Percentiles rank a stretch among this genome's conserved stretches.
These are phyloP conservation scores for Dipus sagitta DNA, from an alignment of 2,797 vertebrate species.

Conservation along the genomic window DNA sequence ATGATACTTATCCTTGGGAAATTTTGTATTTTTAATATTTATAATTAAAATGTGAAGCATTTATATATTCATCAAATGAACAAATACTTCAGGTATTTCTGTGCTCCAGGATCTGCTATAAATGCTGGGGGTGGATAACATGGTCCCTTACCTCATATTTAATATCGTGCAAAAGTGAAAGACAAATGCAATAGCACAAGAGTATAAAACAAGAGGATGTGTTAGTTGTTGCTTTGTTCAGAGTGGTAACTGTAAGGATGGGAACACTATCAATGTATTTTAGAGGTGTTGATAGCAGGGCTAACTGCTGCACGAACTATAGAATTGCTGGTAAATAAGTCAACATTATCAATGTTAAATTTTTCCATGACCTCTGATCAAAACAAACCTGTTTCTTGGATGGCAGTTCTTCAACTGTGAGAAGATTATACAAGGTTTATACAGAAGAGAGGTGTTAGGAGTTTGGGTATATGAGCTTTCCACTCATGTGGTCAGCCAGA, in stretches of 20 bases:
- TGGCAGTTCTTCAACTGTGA: neutral
- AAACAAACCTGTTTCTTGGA: neutral
- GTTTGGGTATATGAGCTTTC: neutral
- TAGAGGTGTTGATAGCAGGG: neutral
- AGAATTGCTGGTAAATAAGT: neutral
- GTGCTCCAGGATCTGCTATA: neutral
- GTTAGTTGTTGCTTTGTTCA: neutral
- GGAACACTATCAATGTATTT: neutral
- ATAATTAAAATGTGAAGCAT: neutral
- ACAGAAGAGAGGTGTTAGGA: neutral
- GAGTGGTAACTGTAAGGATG: neutral
- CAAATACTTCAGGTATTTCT: neutral
- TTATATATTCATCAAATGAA: neutral
- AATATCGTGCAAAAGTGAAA: neutral
- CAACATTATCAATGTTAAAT: neutral
- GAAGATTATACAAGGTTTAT: neutral
- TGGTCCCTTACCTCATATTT: neutral
- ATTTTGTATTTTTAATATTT: constrained; percentile 10
- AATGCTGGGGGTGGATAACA: neutral
- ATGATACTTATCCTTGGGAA: neutral
- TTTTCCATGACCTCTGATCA: neutral
- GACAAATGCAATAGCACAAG: neutral
- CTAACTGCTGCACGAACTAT: neutral
- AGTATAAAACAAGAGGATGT: neutral
- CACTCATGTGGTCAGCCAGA: neutral